These are phyloP conservation scores for Tretioscincus oriximinensis DNA, from an alignment of 2,113 vertebrate species.

Conservation along the genomic window DNA sequence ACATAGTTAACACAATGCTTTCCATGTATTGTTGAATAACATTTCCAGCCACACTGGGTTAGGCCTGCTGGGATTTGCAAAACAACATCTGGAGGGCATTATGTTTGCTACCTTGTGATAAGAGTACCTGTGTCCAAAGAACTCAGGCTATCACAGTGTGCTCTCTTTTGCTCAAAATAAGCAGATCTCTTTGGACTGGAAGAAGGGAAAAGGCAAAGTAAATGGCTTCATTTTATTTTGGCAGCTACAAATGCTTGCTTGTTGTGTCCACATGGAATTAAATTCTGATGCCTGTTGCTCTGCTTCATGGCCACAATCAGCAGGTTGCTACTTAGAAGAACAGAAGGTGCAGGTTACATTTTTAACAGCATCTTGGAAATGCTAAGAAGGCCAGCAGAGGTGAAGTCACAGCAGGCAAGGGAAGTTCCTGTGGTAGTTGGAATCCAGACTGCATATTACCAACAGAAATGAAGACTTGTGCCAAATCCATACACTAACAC, in stretches of 20 bases:
- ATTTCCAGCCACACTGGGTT: not conserved
- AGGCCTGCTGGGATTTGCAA: not conserved
- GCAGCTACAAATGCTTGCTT: constrained; percentile 45
- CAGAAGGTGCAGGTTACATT: not conserved
- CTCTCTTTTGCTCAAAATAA: constrained; percentile 22
- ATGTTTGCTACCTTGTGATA: not conserved
- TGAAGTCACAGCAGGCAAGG: not conserved
- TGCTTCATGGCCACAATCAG: rapidly evolving
- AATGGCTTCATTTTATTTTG: constrained; percentile 25
- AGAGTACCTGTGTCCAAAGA: too few relatives aligned
- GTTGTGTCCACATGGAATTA: constrained; percentile 54
- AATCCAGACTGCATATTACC: constrained; percentile 14
- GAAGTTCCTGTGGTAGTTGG: not conserved
- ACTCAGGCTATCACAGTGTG: rapidly evolving
- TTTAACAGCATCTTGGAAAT: not conserved
- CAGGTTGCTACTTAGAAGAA: not conserved
- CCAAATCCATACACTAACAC: not conserved
- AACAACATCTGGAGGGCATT: not conserved
- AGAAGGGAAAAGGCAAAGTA: not conserved
- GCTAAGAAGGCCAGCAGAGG: not conserved
- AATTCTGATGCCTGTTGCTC: constrained; percentile 38
- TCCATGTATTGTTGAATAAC: not conserved
- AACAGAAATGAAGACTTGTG: rapidly evolving
- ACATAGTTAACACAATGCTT: too few relatives aligned
- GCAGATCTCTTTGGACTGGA: constrained; percentile 30